phyloP scores from a whole-genome alignment of 2,113 vertebrate species.

The Atlantisia rogersi region DNA sequence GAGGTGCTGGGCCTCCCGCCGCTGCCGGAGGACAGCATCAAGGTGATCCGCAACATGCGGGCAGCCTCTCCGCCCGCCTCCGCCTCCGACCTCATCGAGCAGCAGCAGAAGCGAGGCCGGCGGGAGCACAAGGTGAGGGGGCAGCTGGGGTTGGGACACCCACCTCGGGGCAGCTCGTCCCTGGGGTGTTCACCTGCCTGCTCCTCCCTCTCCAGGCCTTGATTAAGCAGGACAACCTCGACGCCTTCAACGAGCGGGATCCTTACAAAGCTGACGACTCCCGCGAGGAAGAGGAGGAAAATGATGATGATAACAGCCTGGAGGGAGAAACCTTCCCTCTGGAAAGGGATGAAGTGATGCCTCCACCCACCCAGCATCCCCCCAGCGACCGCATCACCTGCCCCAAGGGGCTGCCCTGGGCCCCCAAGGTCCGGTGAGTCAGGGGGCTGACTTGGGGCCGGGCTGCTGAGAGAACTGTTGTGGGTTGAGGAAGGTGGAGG shows the following conservation, averaged over 20 bases:
- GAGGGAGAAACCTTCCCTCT: conserved; percentile 92
- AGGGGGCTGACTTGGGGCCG: rapidly evolving
- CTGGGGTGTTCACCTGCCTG: rapidly evolving
- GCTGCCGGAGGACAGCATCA: conserved; percentile 94
- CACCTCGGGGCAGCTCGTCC: neutral
- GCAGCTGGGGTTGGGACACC: neutral
- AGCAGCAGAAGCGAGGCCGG: conserved; percentile 94
- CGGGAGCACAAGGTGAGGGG: conserved; percentile 90
- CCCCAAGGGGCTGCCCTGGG: conserved; percentile 96
- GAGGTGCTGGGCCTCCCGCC: conserved; percentile 86
- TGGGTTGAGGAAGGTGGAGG: rapidly evolving
- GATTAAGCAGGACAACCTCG: conserved; percentile 97
- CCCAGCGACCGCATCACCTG: conserved; percentile 90
- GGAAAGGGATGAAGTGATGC: conserved; percentile 96
- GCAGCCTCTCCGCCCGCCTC: conserved; percentile 95
- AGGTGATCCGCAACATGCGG: conserved; percentile 94
- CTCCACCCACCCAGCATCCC: conserved; percentile 87
- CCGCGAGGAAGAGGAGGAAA: conserved; percentile 95
- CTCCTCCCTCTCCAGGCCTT: conserved; percentile 77
- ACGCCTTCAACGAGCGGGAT: conserved; percentile 97
- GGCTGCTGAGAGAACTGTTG: neutral
- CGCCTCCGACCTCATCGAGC: conserved; percentile 95
- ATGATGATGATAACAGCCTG: conserved; percentile 92
- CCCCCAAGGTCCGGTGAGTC: conserved; percentile 95
- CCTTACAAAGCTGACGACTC: conserved; percentile 94